phyloP scores from a whole-genome alignment of 2,888 invertebrate species.

The Dynastes grantii region DNA sequence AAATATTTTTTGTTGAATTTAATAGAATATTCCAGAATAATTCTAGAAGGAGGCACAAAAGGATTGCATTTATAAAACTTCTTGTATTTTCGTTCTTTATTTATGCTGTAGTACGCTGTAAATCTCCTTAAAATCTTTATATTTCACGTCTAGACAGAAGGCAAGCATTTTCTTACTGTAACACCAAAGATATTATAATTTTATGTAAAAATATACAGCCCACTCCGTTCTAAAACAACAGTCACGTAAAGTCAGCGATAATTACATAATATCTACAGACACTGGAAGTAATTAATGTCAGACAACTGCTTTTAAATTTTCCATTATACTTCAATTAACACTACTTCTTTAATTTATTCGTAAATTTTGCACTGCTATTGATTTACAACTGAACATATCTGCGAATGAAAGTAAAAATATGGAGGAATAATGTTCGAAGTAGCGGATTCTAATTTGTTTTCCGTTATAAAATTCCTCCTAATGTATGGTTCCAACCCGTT shows the following conservation, averaged over 20 bases:
- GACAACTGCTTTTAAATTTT: neutral
- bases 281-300: conserved; percentile 15
- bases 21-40: too few relatives aligned
- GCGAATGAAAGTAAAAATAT: too few relatives aligned
- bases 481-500: neutral
- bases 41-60: too few relatives aligned
- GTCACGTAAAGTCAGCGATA: conserved; percentile 25
- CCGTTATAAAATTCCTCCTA: neutral
- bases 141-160: conserved; percentile 14
- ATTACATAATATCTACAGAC: conserved; percentile 33
- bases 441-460: neutral
- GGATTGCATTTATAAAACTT: too few relatives aligned
- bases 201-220: conserved; percentile 38
- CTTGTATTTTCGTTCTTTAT: neutral
- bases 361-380: neutral
- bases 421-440: neutral
- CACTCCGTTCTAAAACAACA: conserved; percentile 15
- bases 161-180: conserved; percentile 10
- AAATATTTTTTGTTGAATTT: too few relatives aligned
- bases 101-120: neutral
- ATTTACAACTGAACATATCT: neutral
- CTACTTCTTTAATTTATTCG: neutral
- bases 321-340: conserved; percentile 7
- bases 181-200: conserved; percentile 23
- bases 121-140: conserved; percentile 2